phyloP scores from a whole-genome alignment of 2,113 vertebrate genomes.

The Perognathus longimembris region DNA sequence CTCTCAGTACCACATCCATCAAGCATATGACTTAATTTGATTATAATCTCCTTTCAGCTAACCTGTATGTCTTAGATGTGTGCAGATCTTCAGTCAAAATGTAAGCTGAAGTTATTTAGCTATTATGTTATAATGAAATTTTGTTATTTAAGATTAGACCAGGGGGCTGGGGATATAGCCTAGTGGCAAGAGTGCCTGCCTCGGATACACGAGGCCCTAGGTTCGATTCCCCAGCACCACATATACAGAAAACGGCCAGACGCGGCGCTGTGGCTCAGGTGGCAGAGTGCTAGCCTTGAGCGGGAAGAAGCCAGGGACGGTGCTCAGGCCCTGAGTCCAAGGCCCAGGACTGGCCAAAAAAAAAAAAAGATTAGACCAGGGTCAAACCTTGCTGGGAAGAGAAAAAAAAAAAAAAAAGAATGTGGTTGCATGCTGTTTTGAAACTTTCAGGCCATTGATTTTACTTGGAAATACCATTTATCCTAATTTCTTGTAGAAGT shows the following conservation, averaged over 20 bases:
- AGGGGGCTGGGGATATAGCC: no score
- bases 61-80: neutral
- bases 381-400: neutral
- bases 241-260: no score
- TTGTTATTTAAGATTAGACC: constrained; percentile 4
- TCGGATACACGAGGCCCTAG: no score
- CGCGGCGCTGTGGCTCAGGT: no score
- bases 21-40: neutral
- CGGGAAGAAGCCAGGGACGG: no score
- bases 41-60: neutral
- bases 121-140: constrained; percentile 5
- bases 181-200: no score
- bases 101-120: neutral
- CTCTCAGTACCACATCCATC: neutral
- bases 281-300: no score
- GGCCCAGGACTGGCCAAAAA: no score
- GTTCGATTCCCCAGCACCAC: no score
- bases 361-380: neutral
- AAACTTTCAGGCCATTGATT: neutral
- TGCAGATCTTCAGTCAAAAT: constrained; percentile 20
- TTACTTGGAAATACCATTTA: neutral
- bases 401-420: neutral
- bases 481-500: neutral
- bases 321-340: no score
- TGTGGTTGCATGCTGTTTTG: neutral